These are phyloP conservation scores for Lordiphosa andalusiaca DNA, from an alignment of 2,888 invertebrate genomes.

Conservation along the genomic window DNA sequence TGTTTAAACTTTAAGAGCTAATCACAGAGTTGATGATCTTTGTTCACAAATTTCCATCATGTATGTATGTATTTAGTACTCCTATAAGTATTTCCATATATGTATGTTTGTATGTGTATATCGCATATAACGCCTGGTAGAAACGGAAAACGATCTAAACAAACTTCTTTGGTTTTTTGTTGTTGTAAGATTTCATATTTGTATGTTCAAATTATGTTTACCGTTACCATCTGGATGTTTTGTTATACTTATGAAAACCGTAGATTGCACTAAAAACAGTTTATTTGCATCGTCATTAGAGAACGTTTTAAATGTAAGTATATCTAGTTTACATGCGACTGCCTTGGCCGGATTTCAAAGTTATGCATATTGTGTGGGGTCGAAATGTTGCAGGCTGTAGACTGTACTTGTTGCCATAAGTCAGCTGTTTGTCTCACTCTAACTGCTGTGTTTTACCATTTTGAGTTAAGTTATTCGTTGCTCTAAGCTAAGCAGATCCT, in stretches of 20 bases:
- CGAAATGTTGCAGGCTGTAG: too few species aligned
- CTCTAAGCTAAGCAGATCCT: too few species aligned
- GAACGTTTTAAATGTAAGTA: constrained; percentile 32
- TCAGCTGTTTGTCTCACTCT: too few species aligned
- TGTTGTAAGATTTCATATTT: constrained; percentile 13
- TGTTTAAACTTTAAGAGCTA: constrained; percentile 71
- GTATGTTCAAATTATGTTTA: constrained; percentile 11
- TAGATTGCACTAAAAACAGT: constrained; percentile 73
- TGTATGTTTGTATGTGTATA: constrained; percentile 25
- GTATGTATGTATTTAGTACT: constrained; percentile 42
- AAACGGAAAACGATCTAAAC: constrained; percentile 67
- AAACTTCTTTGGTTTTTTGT: constrained; percentile 18
- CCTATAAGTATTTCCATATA: constrained; percentile 32
- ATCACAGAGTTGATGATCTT: constrained; percentile 78
- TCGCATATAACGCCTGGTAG: constrained; percentile 57
- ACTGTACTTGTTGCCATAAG: too few species aligned
- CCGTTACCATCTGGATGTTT: constrained; percentile 10
- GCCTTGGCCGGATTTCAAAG: too few species aligned
- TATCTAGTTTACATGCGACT: background rate
- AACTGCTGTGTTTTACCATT: too few species aligned
- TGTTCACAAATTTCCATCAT: constrained; percentile 66
- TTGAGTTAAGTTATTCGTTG: too few species aligned
- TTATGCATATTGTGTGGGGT: too few species aligned
- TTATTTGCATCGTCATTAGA: constrained; percentile 27
- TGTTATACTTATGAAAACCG: constrained; percentile 73